A percentile compares a stretch with the other conserved stretches of the same genome.
These are phyloP conservation scores for Antheraea pernyi DNA, from an alignment of 1,140 invertebrate genomes.

Conservation along the genomic window DNA sequence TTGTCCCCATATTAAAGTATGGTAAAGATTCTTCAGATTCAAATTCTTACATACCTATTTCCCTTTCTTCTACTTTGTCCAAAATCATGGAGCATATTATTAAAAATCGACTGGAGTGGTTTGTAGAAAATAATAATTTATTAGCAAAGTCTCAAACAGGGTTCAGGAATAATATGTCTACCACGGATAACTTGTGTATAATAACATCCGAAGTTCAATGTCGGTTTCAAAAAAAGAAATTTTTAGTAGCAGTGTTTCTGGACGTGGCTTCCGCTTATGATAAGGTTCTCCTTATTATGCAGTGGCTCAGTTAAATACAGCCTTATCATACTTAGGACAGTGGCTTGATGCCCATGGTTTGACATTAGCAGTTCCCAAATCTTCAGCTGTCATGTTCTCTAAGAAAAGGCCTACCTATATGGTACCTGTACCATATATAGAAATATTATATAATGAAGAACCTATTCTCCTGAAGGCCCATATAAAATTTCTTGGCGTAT, in stretches of 20 bases:
- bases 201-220: conserved; percentile 25
- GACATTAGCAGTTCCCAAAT: too few species aligned
- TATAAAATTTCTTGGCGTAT: too few species aligned
- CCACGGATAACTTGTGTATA: conserved; percentile 29
- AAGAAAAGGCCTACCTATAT: not conserved
- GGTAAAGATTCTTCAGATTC: too few species aligned
- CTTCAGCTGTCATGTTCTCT: too few species aligned
- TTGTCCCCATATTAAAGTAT: conserved; percentile 19
- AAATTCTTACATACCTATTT: conserved; percentile 12
- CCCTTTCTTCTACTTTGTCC: conserved; percentile 2
- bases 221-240: conserved; percentile 16
- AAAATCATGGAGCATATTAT: conserved; percentile 25
- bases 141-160: conserved; percentile 28
- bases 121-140: conserved; percentile 22
- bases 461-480: too few species aligned
- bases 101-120: conserved; percentile 27
- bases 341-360: too few species aligned
- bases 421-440: not conserved
- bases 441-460: too few species aligned
- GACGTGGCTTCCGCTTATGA: conserved; percentile 31
- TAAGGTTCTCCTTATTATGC: conserved; percentile 26
- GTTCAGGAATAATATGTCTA: conserved; percentile 27
- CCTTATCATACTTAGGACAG: not conserved
- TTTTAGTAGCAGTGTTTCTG: conserved; percentile 24
- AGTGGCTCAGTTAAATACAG: not conserved